Conservation (phyloP, 2,113 vertebrate genomes). For the Zapornia atra region DNA sequence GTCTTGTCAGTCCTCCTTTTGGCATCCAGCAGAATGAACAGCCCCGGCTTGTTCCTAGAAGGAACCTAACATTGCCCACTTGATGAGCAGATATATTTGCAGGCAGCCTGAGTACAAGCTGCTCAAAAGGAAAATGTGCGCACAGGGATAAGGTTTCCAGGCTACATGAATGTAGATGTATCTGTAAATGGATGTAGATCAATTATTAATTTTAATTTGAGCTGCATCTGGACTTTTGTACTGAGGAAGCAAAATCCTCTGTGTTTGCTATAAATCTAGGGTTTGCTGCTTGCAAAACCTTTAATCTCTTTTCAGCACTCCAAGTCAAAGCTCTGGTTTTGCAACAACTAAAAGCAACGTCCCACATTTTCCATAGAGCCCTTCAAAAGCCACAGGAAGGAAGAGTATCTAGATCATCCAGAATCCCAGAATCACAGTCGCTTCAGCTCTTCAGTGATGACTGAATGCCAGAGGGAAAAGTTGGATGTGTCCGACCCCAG, state of each 20-base stretch:
- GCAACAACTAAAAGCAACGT: background rate
- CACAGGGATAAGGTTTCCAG: background rate
- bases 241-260: background rate
- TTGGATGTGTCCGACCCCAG: background rate
- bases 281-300: constrained; percentile 2
- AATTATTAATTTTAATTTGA: constrained; percentile 30
- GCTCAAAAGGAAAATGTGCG: background rate
- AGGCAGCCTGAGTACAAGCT: background rate
- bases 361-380: background rate
- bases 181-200: constrained; percentile 4
- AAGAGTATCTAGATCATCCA: background rate
- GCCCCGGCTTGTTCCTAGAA: constrained; percentile 6
- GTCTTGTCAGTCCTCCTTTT: background rate
- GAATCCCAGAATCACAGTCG: background rate
- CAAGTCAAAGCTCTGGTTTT: background rate
- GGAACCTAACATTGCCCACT: background rate
- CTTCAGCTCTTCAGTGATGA: background rate
- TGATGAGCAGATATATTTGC: background rate
- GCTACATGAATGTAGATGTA: background rate
- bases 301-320: background rate
- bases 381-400: background rate
- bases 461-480: background rate
- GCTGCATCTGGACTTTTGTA: background rate
- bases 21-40: background rate
- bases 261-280: background rate